Base-by-base conservation (phyloP, 2,113 vertebrate species). In the Aptenodytes patagonicus region DNA sequence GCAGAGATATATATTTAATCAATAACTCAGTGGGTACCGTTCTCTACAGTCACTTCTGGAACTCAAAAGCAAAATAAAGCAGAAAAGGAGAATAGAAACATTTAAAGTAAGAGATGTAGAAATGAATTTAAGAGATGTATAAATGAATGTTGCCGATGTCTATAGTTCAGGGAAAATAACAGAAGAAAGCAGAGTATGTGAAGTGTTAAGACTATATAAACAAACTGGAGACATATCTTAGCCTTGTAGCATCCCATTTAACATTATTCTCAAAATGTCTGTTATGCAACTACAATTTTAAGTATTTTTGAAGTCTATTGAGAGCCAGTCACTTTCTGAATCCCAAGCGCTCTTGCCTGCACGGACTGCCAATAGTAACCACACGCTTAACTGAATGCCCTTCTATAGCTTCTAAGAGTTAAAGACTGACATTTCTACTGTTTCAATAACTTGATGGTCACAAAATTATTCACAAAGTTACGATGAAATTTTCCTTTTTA, bases 311-410 rank as follows among this genome's bases (percentile, higher is more conserved):
- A 82, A 79, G 54, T 40, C 54, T 76, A 2, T 26, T n/a, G 64
- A 71, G 29, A 83, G n/a, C 21, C 55, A 52, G 57, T 31, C 80
- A 40, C 36, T 52, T 61, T 52, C n/a, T 61, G 31, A 87, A 62
- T 28, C 18, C 40, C 28, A 62, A 34, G 44, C 11, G 11, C 57
- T 92, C 49, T 8, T 21, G 20, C 29, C 46, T 38, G 26, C 26
- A 44, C 31, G 29, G 21, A 44, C n/a, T 87, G 64, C 60, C 55
- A 32, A 29, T 3, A 42, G 31, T 15, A 93, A 75, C 44, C 47
- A 83, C 54, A 49, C 0, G 2, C 24, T 60, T 38, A 54, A 60
- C 17, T 2, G 0, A 14, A 36, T 2, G 8, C 24, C 11, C 6
- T 81, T 80, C 86, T 46, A 18, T 5, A 62, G n/a, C n/a, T 70